These are phyloP conservation scores for Zaprionus ornatus DNA, from an alignment of 1,140 invertebrate species.

Conservation along the genomic window DNA sequence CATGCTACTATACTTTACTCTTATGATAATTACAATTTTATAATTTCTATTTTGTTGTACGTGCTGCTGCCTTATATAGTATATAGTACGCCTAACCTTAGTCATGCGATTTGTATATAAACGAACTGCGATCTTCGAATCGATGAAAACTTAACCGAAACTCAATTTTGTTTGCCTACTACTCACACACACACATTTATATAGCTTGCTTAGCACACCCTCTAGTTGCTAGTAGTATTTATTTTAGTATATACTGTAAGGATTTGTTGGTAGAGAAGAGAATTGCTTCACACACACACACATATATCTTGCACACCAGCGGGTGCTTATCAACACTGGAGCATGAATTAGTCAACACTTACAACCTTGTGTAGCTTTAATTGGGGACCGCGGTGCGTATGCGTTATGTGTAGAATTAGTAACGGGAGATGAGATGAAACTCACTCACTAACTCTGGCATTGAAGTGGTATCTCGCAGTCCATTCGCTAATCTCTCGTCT, in stretches of 20 bases:
- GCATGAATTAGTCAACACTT: not conserved
- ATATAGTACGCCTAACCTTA: constrained; percentile 32
- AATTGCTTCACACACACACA: not conserved
- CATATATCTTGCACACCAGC: not conserved
- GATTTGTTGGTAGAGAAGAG: not conserved
- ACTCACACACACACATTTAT: not conserved
- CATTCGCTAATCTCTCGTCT: constrained; percentile 49
- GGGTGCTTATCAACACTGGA: not conserved
- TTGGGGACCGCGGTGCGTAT: constrained; percentile 20
- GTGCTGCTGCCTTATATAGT: constrained; percentile 18
- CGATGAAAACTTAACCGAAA: constrained; percentile 10
- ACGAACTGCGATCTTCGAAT: constrained; percentile 27
- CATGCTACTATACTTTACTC: not conserved
- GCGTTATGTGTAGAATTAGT: constrained; percentile 9
- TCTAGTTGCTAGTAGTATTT: constrained; percentile 6
- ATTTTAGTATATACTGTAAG: constrained; percentile 5
- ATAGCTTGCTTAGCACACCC: not conserved
- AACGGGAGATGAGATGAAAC: not conserved
- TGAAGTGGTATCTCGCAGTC: constrained; percentile 13
- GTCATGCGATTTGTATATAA: constrained; percentile 33
- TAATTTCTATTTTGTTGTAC: constrained; percentile 22
- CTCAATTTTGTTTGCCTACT: not conserved
- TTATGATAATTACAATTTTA: constrained; percentile 16
- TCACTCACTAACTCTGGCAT: constrained; percentile 48
- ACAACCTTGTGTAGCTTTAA: not conserved